Evolutionary conservation across 1,140 invertebrate species (phyloP).

Genomic region (Helicoverpa zea): DNA sequence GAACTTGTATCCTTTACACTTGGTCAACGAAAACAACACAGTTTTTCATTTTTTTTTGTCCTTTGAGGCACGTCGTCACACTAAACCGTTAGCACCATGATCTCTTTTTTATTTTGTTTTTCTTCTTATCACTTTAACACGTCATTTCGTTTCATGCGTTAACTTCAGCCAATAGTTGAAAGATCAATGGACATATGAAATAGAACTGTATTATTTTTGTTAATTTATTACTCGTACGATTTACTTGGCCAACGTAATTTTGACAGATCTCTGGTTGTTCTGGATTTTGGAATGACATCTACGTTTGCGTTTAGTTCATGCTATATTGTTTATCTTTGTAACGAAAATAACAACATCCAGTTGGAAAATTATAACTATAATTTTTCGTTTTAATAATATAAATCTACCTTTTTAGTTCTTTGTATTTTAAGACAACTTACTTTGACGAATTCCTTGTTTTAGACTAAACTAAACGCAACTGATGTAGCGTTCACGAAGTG

Average conservation of each 20-base stretch:
- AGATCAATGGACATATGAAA: neutral
- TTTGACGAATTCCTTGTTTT: no score
- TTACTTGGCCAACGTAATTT: conserved; percentile 40
- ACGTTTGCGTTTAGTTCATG: conserved; percentile 19
- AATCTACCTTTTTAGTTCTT: no score
- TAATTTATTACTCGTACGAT: conserved; percentile 44
- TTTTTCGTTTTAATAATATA: no score
- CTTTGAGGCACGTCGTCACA: conserved; percentile 63
- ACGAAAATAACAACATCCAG: no score
- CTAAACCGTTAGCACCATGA: conserved; percentile 55
- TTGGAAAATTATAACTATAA: no score
- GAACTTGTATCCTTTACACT: conserved; percentile 38
- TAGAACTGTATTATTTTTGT: conserved; percentile 53
- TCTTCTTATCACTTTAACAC: neutral
- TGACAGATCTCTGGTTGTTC: conserved; percentile 23
- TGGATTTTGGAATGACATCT: conserved; percentile 2
- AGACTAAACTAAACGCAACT: no score
- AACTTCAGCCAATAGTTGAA: neutral
- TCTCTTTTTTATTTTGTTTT: conserved; percentile 15
- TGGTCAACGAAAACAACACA: conserved; percentile 59
- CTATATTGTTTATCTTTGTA: neutral
- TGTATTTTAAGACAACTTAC: no score
- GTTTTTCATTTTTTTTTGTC: conserved; percentile 64
- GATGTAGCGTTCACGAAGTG: no score
- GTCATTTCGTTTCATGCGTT: neutral